Evolutionary conservation across 2,113 vertebrate genomes (phyloP).

Genomic region (Callithrix jacchus): DNA sequence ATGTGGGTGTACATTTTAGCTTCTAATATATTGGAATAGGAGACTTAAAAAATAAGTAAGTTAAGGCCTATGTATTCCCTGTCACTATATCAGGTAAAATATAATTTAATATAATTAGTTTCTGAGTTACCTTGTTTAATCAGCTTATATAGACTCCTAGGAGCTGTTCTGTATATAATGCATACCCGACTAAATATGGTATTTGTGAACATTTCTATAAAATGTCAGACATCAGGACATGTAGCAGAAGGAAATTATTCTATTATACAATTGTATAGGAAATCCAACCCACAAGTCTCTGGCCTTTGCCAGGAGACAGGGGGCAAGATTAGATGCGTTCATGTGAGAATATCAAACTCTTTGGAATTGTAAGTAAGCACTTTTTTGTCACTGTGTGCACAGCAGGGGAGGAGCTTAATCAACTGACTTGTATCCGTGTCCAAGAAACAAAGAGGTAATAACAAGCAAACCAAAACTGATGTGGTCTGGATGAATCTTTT

Average conservation of each 20-base stretch:
- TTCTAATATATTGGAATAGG: slow-evolving; percentile 21
- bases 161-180: not conserved
- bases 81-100: slow-evolving; percentile 3
- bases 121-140: slow-evolving; percentile 12
- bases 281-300: not conserved
- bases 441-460: slow-evolving; percentile 28
- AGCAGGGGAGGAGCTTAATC: not conserved
- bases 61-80: not conserved
- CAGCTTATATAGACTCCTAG: slow-evolving; percentile 30
- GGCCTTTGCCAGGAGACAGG: not conserved
- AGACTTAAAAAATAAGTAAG: slow-evolving; percentile 13
- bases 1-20: not conserved
- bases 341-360: not conserved
- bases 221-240: not conserved
- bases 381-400: not conserved
- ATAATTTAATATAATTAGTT: not conserved
- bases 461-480: slow-evolving; percentile 31
- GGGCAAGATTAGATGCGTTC: not conserved
- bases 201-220: slow-evolving; percentile 33
- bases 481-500: not conserved
- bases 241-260: not conserved
- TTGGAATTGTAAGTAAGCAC: not conserved
- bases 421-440: not conserved
- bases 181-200: not conserved
- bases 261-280: not conserved